Percentiles rank a stretch among this genome's conserved stretches.
These are phyloP conservation scores for Mandrillus leucophaeus DNA, from an alignment of 2,113 vertebrate genomes.

Conservation along the genomic window DNA sequence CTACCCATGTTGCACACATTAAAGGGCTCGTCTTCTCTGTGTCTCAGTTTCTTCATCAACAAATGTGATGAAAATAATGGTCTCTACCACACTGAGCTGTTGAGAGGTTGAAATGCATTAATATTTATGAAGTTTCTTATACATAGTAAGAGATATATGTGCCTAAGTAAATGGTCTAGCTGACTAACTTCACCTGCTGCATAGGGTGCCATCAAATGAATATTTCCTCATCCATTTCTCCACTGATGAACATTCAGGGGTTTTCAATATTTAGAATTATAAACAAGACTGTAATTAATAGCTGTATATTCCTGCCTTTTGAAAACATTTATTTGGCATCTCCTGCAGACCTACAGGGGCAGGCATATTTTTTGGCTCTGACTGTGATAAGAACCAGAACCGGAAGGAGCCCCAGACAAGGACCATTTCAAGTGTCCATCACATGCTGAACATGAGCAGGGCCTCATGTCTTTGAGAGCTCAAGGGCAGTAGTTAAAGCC, in stretches of 20 bases:
- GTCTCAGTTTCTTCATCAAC: not conserved
- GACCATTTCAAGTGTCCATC: not conserved
- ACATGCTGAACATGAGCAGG: not conserved
- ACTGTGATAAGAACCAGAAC: not conserved
- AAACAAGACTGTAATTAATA: not conserved
- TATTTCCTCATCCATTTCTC: not conserved
- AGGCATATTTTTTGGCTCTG: not conserved
- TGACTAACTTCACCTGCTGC: not conserved
- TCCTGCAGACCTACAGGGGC: not conserved
- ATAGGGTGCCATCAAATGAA: not conserved
- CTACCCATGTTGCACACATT: too few species aligned
- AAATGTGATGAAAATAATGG: not conserved
- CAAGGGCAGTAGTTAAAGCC: not conserved
- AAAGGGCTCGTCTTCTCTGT: not conserved
- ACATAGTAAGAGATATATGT: not conserved
- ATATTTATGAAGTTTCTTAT: not conserved
- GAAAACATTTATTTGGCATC: not conserved
- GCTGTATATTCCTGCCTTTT: not conserved
- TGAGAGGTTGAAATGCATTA: not conserved
- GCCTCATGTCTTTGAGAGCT: not conserved
- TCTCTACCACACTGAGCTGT: not conserved
- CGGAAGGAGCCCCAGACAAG: not conserved
- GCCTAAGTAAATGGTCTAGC: not conserved
- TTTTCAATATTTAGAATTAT: conserved; percentile 4
- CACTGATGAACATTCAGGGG: not conserved